Conservation (phyloP, 2,888 invertebrate genomes). For the Tenthredo scrophulariae region DNA sequence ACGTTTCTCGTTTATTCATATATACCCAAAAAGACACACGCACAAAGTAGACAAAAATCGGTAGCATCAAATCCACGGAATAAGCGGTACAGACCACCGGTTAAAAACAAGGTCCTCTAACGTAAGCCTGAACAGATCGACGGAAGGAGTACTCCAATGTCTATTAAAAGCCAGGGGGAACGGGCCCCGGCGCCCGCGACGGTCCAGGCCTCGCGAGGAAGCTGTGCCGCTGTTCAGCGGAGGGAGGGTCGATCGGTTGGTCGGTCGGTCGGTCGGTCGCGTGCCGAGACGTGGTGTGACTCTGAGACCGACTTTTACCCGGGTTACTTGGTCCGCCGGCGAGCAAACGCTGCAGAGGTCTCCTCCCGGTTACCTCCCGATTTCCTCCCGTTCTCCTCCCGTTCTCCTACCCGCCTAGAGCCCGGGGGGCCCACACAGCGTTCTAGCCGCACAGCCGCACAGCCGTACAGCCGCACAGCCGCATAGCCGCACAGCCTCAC, state of each 20-base stretch:
- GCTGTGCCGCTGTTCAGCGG: slow-evolving; percentile 36
- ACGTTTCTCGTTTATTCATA: not conserved
- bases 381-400: slow-evolving; percentile 60
- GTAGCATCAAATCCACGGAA: not conserved
- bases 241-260: slow-evolving; percentile 66
- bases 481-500: slow-evolving; percentile 60
- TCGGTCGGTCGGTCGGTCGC: slow-evolving; percentile 74
- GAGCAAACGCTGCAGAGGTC: slow-evolving; percentile 67
- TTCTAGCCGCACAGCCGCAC: slow-evolving; percentile 62
- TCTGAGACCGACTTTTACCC: slow-evolving; percentile 58
- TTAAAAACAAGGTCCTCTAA: not conserved
- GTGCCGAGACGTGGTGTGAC: slow-evolving; percentile 75
- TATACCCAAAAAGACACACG: not conserved
- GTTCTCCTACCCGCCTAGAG: slow-evolving; percentile 67
- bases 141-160: slow-evolving; percentile 66
- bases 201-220: slow-evolving; percentile 53
- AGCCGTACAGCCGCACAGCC: slow-evolving; percentile 59
- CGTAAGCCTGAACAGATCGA: not conserved
- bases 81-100: not conserved
- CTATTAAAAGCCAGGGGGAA: slow-evolving; percentile 57
- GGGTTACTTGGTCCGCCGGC: slow-evolving; percentile 59
- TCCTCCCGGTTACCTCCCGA: slow-evolving; percentile 70
- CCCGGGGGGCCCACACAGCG: slow-evolving; percentile 57
- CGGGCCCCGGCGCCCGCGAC: slow-evolving; percentile 56
- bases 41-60: not conserved